These are phyloP conservation scores for Syrphus vitripennis DNA, from an alignment of 2,888 invertebrate genomes.

Conservation along the genomic window DNA sequence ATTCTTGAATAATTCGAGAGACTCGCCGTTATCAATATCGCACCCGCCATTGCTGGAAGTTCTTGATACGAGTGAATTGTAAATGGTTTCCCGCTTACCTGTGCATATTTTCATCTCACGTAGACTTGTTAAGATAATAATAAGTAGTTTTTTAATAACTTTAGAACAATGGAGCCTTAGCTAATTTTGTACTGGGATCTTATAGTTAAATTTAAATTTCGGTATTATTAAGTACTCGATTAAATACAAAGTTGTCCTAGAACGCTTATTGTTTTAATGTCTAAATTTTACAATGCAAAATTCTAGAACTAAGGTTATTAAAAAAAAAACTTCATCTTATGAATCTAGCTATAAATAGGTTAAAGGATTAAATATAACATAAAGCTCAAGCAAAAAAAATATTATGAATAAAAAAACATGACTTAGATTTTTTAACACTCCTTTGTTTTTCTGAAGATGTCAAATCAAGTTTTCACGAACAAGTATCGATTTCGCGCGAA, in stretches of 20 bases:
- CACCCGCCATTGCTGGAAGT: constrained; percentile 57
- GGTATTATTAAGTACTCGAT: constrained; percentile 17
- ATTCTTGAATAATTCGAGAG: constrained; percentile 43
- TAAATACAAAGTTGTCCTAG: constrained; percentile 25
- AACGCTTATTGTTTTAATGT: constrained; percentile 35
- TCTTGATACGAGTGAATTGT: constrained; percentile 59
- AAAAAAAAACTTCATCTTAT: constrained; percentile 33
- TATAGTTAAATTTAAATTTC: constrained; percentile 60
- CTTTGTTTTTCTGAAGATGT: neutral
- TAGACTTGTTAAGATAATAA: constrained; percentile 37
- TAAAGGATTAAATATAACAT: constrained; percentile 39
- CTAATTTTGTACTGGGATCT: constrained; percentile 63
- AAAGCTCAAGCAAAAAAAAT: constrained; percentile 13
- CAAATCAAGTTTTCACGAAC: neutral
- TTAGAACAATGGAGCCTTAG: constrained; percentile 49
- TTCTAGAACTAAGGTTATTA: constrained; percentile 24
- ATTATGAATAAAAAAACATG: constrained; percentile 51
- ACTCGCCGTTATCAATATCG: constrained; percentile 55
- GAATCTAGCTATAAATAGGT: constrained; percentile 27
- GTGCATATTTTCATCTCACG: constrained; percentile 30
- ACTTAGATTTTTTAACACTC: constrained; percentile 43
- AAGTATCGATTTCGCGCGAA: too few species aligned
- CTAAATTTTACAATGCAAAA: constrained; percentile 52
- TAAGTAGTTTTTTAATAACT: constrained; percentile 10
- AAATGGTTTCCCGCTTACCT: constrained; percentile 41